Evolutionary conservation across 2,113 vertebrate species (phyloP).

Genomic region (Phaetusa simplex): DNA sequence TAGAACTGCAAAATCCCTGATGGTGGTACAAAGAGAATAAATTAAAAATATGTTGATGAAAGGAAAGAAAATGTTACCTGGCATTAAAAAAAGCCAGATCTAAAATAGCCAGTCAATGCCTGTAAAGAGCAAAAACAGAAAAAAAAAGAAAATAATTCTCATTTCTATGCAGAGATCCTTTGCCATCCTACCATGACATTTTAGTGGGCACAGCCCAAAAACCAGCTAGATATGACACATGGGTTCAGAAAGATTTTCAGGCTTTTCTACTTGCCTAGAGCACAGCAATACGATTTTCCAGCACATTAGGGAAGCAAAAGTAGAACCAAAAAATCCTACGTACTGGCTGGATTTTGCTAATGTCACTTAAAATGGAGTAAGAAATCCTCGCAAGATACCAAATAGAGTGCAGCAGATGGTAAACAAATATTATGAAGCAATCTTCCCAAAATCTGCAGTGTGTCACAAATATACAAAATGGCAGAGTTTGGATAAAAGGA

Average conservation of each 20-base stretch:
- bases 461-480: slow-evolving; percentile 68
- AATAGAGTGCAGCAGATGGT: slow-evolving; percentile 77
- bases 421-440: slow-evolving; percentile 76
- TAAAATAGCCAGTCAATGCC: background rate
- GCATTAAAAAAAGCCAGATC: background rate
- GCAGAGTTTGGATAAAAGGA: slow-evolving; percentile 69
- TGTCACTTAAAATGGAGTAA: slow-evolving; percentile 73
- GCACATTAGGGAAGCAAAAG: slow-evolving; percentile 72
- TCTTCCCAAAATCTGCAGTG: slow-evolving; percentile 72
- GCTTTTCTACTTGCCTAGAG: slow-evolving; percentile 66
- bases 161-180: background rate
- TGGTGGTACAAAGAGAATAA: background rate
- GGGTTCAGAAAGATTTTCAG: slow-evolving; percentile 44
- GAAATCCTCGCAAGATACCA: slow-evolving; percentile 70
- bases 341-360: slow-evolving; percentile 72
- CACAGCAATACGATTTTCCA: slow-evolving; percentile 70
- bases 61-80: background rate
- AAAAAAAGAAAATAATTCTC: background rate
- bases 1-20: background rate
- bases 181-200: background rate
- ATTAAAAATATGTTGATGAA: background rate
- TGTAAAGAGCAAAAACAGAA: background rate
- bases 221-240: background rate
- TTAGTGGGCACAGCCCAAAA: slow-evolving; percentile 16
- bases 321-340: slow-evolving; percentile 63